Base-by-base conservation (phyloP, 1,140 invertebrate genomes). In the Trachelipus rathkii region DNA sequence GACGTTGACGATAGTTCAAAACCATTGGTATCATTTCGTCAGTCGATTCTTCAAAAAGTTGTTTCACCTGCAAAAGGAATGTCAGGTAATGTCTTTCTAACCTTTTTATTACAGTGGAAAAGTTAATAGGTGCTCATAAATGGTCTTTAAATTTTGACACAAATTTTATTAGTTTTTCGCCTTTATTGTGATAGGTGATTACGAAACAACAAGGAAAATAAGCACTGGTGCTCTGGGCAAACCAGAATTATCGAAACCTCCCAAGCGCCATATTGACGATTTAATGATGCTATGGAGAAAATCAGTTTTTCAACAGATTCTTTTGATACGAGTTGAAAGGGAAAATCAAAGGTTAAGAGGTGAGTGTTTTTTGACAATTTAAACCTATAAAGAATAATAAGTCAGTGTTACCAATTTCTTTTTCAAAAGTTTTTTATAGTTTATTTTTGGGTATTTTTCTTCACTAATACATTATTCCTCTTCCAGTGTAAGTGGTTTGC, bases 241-340 rank as follows among this genome's bases (percentile, higher is more conserved):
- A 8, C 50, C 69, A 24, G 73, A 68, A 10, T 6, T 33, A 15
- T 7, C 10, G 10, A 33, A 60, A 15, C 15, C 50, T 69, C 23
- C 44, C 44, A 78, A 75, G n/a, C 44, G 79, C 50, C 72, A 81
- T 0, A 88, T 84, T 82, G 88, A 91, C 74, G 91, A 95, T 81
- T 85, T 95, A 3, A 85, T 93, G 19, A 89, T 90, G 72, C 84
- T 97, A 6, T 98, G 96, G 95, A 93, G 90, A 82, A 95, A 95
- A 84, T 94, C 94, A 1, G 96, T 97, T 53, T 90, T 92, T 82
- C 95, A 98, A 84, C 95, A 95, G 15, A 89, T 97, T 53, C 88
- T 97, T 46, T 86, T 98, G 0, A 94, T 95, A 46, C 87, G 95
- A 76, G 97, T 98, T 95, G 95, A 97, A 83, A 95, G 92, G 80